Percentiles rank a stretch among this genome's conserved stretches.
Evolutionary conservation across 37 sponge, comb jelly and placozoan species (phyloP).

Genomic region (Hexactinellida sp.): DNA sequence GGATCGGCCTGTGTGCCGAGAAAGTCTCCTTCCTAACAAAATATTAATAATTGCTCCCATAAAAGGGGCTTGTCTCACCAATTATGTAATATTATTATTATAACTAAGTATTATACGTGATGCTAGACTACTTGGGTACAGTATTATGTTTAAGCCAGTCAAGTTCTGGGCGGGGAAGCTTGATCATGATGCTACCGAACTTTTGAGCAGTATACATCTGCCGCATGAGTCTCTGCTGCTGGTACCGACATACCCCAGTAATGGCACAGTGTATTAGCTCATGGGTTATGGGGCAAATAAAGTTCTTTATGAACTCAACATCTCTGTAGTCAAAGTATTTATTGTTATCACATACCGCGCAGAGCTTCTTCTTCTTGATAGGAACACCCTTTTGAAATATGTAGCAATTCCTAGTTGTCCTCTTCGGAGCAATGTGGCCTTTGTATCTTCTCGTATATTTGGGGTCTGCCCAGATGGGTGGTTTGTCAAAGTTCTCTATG

Average conservation of each 20-base stretch:
- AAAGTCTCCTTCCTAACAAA: too few species aligned
- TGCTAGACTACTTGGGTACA: not conserved
- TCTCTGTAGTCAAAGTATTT: not conserved
- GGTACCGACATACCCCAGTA: not conserved
- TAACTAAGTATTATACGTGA: not conserved
- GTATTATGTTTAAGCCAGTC: not conserved
- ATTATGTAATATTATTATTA: too few species aligned
- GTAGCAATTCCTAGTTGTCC: not conserved
- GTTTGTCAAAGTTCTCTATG: not conserved
- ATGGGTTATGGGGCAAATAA: not conserved
- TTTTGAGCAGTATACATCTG: not conserved
- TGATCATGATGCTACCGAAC: not conserved
- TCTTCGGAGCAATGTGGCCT: not conserved
- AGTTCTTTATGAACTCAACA: slow-evolving; percentile 1
- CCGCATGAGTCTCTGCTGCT: not conserved
- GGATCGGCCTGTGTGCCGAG: too few species aligned
- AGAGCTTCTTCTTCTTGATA: not conserved
- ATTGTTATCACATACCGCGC: not conserved
- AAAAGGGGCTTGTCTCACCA: too few species aligned
- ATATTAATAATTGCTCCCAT: too few species aligned
- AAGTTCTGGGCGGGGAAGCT: not conserved
- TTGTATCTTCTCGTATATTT: not conserved
- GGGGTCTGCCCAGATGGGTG: not conserved
- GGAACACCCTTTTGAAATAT: not conserved
- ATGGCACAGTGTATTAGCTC: not conserved